These are phyloP conservation scores for Mus caroli DNA, from an alignment of 2,797 vertebrate species.

Conservation along the genomic window DNA sequence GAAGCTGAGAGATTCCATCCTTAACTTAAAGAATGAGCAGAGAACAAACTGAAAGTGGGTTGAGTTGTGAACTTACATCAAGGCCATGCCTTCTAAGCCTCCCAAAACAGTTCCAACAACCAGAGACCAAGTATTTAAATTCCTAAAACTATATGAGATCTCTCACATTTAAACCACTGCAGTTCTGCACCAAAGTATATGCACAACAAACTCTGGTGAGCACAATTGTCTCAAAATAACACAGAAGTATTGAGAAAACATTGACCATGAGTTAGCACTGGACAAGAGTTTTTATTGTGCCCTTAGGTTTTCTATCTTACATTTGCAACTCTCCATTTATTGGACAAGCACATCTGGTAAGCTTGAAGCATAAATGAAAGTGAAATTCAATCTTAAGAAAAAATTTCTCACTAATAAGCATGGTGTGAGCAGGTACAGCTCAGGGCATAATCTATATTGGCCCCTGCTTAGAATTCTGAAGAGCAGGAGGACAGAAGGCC, in stretches of 20 bases:
- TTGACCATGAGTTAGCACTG: background rate
- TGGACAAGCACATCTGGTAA: background rate
- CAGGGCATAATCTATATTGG: background rate
- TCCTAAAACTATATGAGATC: background rate
- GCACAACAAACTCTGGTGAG: background rate
- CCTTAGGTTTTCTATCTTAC: background rate
- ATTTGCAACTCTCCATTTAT: background rate
- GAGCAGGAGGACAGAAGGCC: background rate
- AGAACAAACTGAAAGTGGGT: background rate
- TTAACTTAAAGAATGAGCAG: background rate
- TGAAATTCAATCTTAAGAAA: background rate
- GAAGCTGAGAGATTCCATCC: background rate
- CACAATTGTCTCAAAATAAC: background rate
- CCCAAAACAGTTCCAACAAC: background rate
- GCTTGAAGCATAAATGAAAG: background rate
- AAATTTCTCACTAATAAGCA: background rate
- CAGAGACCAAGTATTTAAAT: background rate
- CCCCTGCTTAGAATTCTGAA: background rate
- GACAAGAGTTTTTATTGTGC: background rate
- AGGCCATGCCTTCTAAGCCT: background rate
- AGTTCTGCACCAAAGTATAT: background rate
- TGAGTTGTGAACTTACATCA: background rate
- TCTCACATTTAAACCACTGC: background rate
- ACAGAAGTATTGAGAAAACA: background rate
- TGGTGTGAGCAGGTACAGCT: background rate